A percentile compares a stretch with the other conserved stretches of the same genome.
Conservation (phyloP, 2,113 vertebrate species). For the Megatriorchis doriae region DNA sequence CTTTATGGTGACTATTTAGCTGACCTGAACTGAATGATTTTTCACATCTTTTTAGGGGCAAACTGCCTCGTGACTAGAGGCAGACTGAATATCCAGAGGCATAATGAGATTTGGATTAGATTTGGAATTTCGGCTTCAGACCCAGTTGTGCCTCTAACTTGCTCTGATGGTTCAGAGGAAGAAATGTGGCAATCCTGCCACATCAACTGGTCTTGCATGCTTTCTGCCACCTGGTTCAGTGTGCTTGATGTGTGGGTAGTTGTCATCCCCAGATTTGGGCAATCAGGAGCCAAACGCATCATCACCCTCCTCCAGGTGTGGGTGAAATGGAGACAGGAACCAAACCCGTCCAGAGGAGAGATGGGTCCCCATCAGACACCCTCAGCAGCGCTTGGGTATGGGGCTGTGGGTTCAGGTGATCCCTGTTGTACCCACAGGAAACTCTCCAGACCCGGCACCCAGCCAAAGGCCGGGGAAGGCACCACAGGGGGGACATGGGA, state of each 20-base stretch:
- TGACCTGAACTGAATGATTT: neutral
- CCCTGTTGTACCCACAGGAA: neutral
- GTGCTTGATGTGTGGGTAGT: rapidly evolving
- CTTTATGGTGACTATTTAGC: neutral
- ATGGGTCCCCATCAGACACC: neutral
- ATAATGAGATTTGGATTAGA: neutral
- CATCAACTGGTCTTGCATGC: too few relatives aligned
- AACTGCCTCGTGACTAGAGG: neutral
- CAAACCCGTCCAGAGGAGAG: neutral
- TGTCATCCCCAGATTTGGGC: neutral
- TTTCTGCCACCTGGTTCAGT: neutral
- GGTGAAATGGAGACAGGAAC: neutral
- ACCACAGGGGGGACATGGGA: rapidly evolving
- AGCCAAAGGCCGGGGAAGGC: neutral
- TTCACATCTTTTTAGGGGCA: neutral
- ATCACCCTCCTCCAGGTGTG: neutral
- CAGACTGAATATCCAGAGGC: neutral
- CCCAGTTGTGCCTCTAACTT: neutral
- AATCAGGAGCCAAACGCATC: neutral
- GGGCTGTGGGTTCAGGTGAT: neutral
- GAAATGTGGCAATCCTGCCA: neutral
- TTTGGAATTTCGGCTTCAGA: neutral
- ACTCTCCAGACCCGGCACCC: rapidly evolving
- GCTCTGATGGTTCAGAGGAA: neutral
- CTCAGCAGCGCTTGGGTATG: rapidly evolving